Percentiles rank a stretch among this genome's conserved stretches.
Evolutionary conservation across 2,888 invertebrate genomes (phyloP).

Genomic region (Drosophila neotestacea): DNA sequence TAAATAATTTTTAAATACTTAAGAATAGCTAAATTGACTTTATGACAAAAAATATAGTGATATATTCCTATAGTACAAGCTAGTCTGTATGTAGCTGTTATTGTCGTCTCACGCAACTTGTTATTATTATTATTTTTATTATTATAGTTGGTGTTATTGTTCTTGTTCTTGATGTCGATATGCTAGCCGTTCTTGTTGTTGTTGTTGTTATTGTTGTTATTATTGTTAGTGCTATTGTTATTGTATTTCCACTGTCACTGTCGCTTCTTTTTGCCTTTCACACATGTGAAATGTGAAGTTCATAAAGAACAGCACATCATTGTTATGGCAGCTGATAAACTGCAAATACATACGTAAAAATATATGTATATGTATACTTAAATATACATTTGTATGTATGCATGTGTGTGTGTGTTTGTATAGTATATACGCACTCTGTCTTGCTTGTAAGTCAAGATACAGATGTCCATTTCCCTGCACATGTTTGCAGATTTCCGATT

Average conservation of each 20-base stretch:
- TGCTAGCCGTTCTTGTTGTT: conserved; percentile 17
- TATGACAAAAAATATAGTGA: too few species aligned
- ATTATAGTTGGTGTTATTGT: conserved; percentile 22
- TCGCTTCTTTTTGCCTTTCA: conserved; percentile 39
- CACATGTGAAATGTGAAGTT: conserved; percentile 45
- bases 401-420: not conserved
- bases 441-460: conserved; percentile 8
- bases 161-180: conserved; percentile 23
- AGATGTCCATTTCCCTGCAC: conserved; percentile 16
- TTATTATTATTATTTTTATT: conserved; percentile 10
- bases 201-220: conserved; percentile 31
- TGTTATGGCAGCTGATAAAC: conserved; percentile 67
- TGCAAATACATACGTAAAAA: conserved; percentile 11
- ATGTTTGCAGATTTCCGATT: conserved; percentile 26
- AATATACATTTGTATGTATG: not conserved
- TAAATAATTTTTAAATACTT: too few species aligned
- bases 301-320: conserved; percentile 64
- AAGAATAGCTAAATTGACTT: too few species aligned
- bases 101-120: conserved; percentile 57
- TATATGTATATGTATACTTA: conserved; percentile 1
- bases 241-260: conserved; percentile 57
- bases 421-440: conserved; percentile 36
- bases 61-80: too few species aligned
- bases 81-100: conserved; percentile 11
- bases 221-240: conserved; percentile 20